phyloP scores from a whole-genome alignment of 1,140 invertebrate species.

The Neotoxoptera formosana region DNA sequence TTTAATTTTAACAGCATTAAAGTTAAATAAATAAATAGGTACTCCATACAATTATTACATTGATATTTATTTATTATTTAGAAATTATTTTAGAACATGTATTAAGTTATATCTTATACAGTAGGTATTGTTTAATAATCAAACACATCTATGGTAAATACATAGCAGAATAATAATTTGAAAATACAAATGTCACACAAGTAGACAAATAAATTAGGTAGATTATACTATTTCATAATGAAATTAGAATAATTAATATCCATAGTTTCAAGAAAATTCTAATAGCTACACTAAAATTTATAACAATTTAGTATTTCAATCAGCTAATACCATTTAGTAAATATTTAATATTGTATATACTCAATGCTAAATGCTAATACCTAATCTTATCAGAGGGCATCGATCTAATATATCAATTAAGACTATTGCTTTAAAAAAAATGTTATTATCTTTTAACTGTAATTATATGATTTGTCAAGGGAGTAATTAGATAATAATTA shows the following conservation, averaged over 20 bases:
- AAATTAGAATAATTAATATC: no score
- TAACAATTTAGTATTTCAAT: neutral
- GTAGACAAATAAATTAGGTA: neutral
- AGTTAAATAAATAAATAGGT: no score
- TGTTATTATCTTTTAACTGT: neutral
- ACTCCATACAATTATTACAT: no score
- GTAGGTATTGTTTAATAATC: neutral
- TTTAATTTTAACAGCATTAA: no score
- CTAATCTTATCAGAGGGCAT: neutral
- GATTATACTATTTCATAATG: no score
- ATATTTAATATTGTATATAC: no score
- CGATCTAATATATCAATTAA: neutral
- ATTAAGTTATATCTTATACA: no score
- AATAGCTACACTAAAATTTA: no score
- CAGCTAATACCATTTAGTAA: neutral
- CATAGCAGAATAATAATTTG: neutral
- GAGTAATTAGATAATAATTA: neutral
- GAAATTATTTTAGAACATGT: no score
- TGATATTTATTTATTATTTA: no score
- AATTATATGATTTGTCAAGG: neutral
- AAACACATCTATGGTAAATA: neutral
- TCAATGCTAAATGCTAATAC: neutral
- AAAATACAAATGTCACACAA: neutral
- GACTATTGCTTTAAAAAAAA: neutral
- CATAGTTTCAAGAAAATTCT: no score